Conservation (phyloP, 2,797 vertebrate species). For the Hirundo rustica region DNA sequence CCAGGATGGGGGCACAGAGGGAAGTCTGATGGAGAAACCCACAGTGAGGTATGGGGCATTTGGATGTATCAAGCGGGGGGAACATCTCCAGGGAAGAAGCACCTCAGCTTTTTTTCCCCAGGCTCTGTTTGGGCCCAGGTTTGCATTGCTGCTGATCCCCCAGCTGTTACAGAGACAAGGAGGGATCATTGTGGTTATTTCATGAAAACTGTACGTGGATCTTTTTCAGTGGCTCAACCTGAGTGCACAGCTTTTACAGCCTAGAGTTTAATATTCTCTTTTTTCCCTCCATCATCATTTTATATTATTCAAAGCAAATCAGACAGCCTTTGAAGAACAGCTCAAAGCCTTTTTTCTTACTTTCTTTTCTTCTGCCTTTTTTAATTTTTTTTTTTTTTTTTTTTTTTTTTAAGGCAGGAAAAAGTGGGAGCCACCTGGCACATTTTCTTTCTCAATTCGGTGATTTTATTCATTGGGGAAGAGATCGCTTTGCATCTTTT, state of each 20-base stretch:
- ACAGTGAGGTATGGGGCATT: background rate
- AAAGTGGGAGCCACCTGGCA: conserved; percentile 23
- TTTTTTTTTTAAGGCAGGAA: background rate
- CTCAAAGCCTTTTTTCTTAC: conserved; percentile 61
- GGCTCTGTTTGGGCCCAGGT: background rate
- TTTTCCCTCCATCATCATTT: conserved; percentile 64
- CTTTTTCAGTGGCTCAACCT: conserved; percentile 37
- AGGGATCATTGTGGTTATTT: conserved; percentile 21
- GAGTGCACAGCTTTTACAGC: conserved; percentile 49
- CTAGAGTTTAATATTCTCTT: conserved; percentile 68
- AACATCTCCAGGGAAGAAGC: background rate
- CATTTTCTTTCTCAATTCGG: conserved; percentile 33
- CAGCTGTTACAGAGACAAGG: background rate
- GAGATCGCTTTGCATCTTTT: background rate
- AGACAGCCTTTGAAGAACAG: conserved; percentile 69
- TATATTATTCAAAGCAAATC: conserved; percentile 72
- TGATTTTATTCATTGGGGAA: conserved; percentile 54
- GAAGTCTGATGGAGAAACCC: background rate
- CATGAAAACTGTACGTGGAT: conserved; percentile 19
- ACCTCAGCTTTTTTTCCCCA: background rate
- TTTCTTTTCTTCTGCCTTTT: background rate
- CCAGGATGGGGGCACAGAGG: fast-evolving
- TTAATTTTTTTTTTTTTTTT: background rate
- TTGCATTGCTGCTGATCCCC: background rate
- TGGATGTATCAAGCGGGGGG: background rate